Evolutionary conservation across 2,797 vertebrate species (phyloP), one percentile per base, ranked within the genome.

Genomic region (Rhodeus uyekii): DNA sequence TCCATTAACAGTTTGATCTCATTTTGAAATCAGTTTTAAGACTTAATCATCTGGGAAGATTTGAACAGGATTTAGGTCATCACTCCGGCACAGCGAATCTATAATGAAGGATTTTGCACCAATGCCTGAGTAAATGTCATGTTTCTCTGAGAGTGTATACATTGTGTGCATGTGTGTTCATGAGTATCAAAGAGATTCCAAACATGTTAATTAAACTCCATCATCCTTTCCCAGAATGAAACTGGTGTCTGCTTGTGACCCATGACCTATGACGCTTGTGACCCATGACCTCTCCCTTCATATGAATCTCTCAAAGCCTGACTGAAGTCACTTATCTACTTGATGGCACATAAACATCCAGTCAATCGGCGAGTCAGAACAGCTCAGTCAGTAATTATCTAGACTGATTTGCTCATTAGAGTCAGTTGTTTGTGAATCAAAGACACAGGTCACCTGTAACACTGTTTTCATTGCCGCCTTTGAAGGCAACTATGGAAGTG

Each of bases 221-320:
- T 61, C 27, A 38, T 12, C 9, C 60, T 50, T 46, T 83, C 42
- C 38, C 32, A 34, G 38, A 29, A 36, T 58, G 87, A 61, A 64
- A 36, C 19, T 69, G 34, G 65, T 63, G 44, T 48, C 18, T 32
- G 13, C 44, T 32, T 58, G 36, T 12, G 24, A 72, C 6, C 22
- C 58, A 19, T 50, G 68, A 81, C 3, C 32, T 42, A 27, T 73
- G 14, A n/a, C 72, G 44, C 8, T 42, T 72, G 38, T 65, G 53
- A 27, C 50, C 34, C 48, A 48, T 65, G 53, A 27, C 50, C 34
- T 60, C 48, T 55, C 61, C 5, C 38, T 27, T 65, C 46, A 46
- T 44, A 32, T 58, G 83, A 85, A 84, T 84, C 88, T 83, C 84
- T 89, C 3, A 29, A 64, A n/a, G n/a, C n/a, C n/a, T n/a, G n/a